Evolutionary conservation across 1,140 invertebrate genomes (phyloP), one percentile per base, ranked within the genome.

Genomic region (Drosophila nigrodunni): DNA sequence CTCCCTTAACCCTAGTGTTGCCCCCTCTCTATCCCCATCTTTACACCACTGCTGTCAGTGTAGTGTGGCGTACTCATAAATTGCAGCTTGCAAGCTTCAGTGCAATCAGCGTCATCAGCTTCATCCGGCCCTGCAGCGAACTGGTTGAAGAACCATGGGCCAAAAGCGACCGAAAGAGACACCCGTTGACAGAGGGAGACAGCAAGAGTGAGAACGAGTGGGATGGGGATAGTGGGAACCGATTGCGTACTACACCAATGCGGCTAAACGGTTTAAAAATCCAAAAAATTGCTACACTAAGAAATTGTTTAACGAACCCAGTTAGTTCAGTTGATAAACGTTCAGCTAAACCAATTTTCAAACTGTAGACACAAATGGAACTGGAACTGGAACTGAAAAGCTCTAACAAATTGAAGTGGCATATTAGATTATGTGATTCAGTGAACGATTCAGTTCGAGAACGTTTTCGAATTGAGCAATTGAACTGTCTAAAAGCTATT

Each of bases 91-190:
- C 83, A 87, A 87, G 83, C 83, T 86, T 88, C 83, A 89, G 85
- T 88, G 83, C 83, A 88, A 88, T 88, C 83, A 88, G 80, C 83
- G 83, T 88, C 83, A 88, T 89, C 85, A 88, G 85, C 85, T 88
- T 88, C 85, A 88, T 88, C 85, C 85, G 85, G 85, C 82, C 76
- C 70, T 72, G 69, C 66, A 73, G 55, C 69, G 50, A 69, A 71
- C 49, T 30, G 8, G 35, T 41, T 54, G 21, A 66, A 46, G 62
- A 49, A 72, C 79, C 61, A 74, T 72, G 74, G 68, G 76, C 74
- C 77, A 66, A 59, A 30, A 30, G 25, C 1, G 25, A 30, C 25
- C 25, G 25, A 30, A 30, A 25, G 2, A 35, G 34, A 43, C 13
- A 13, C n/a, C 37, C 43, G 37, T n/a, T n/a, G 46, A 7, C 18